Evolutionary conservation across 2,888 invertebrate genomes (phyloP), one percentile per base, ranked within the genome.

Genomic region (Napeogenes inachia): DNA sequence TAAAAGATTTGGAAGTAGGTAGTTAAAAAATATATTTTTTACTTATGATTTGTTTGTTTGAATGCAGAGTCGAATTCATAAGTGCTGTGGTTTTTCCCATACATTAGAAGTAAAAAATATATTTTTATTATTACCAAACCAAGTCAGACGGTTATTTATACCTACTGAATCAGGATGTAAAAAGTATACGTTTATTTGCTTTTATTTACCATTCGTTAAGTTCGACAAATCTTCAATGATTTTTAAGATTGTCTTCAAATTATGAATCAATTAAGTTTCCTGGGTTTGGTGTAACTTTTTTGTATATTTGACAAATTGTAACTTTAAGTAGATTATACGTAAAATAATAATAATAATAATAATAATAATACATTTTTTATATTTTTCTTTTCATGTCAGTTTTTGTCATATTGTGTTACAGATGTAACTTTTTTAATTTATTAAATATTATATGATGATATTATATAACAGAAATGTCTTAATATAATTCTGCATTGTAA

Each of bases 111-210:
- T 50, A 10, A 50, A 50, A 21, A 8, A 50, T 50, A 50, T 50
- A 50, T 50, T 50, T 30, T 30, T 30, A 30, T 30, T 30, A 50
- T 21, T 21, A 21, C 21, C 21, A 21, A 30, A 50, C 12, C 3
- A 50, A 50, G 30, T 21, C 21, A 21, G 21, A 21, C 10, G 21
- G 50, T 50, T 4, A 13, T 47, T 47, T 8, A 21, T 47, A 30
- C 30, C 59, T 50, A 54, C 46, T 30, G 54, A 61, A 62, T 59
- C 60, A 66, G 62, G 61, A 64, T 64, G 61, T 64, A 46, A 45
- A 57, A 54, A 54, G 57, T 66, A 54, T 45, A 54, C 32, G 58
- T 62, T 55, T 13, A 56, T 47, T 50, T 13, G 13, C 45, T 38
- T 56, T 56, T 45, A 53, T 56, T 59, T 62, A 59, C 50, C 45